A percentile compares a stretch with the other conserved stretches of the same genome.
These are phyloP conservation scores for Macrocentrus cingulum DNA, from an alignment of 1,140 invertebrate genomes.

Conservation along the genomic window DNA sequence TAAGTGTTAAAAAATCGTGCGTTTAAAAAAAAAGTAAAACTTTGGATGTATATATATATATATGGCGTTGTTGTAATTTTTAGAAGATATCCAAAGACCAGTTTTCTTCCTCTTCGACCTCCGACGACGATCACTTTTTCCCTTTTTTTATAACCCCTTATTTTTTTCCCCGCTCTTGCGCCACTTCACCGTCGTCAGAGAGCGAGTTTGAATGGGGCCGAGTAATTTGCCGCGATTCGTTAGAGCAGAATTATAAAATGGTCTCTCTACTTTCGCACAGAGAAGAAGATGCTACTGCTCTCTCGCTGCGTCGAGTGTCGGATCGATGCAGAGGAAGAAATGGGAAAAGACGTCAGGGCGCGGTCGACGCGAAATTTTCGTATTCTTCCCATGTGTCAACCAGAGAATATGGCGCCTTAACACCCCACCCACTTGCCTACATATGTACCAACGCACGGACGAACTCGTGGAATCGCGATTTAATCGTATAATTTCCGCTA, in stretches of 20 bases:
- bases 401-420: constrained; percentile 8
- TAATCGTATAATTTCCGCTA: constrained; percentile 34
- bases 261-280: background rate
- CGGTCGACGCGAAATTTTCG: constrained; percentile 16
- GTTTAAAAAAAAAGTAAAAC: no score
- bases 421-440: no score
- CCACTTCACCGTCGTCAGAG: background rate
- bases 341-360: constrained; percentile 6
- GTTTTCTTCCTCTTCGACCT: constrained; percentile 2
- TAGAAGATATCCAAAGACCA: background rate
- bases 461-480: constrained; percentile 30
- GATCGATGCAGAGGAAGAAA: constrained; percentile 7
- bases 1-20: no score
- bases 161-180: background rate
- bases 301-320: background rate
- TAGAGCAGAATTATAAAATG: constrained; percentile 16
- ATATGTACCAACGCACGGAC: constrained; percentile 32
- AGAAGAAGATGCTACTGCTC: no score
- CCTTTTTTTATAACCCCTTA: background rate
- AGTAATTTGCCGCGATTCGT: constrained; percentile 16
- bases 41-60: no score
- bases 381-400: constrained; percentile 21
- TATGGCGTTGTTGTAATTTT: no score
- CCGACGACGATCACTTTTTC: constrained; percentile 6
- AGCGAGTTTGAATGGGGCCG: constrained; percentile 6